Base-by-base conservation (phyloP, 1,140 invertebrate genomes). In the Drosophila seguyi region DNA sequence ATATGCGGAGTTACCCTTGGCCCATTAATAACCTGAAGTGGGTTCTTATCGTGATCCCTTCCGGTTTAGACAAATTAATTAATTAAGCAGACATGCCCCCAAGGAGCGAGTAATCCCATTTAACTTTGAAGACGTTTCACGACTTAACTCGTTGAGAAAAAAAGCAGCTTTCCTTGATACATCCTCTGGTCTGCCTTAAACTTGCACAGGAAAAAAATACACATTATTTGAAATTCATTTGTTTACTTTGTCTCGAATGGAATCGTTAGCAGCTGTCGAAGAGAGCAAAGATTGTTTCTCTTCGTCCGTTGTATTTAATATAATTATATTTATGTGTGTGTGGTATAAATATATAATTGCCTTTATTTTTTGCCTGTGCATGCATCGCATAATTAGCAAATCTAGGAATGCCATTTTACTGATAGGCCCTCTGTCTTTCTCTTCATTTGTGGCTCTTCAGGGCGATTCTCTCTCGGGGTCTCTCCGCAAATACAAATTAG, bases 401-500 rank as follows among this genome's bases (percentile, higher is more conserved):
- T 59, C 74, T 82, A 47, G 57, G 48, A 63, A 61, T 68, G 62
- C 42, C 45, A 22, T 58, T 57, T 36, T 6, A 39, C 44, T 44
- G 75, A 58, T 61, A 47, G 52, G 34, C 34, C 41, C 27, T 36
- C 58, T 41, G 16, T n/a, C 58, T 56, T 31, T 22, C 45, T 61
- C 75, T 66, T 57, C 27, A 14, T 41, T 7, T 47, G 25, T n/a
- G 45, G 38, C 55, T 48, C 34, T 22, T 29, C 16, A 25, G 6
- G 22, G 27, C 36, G 18, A 14, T 52, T 44, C 27, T 55, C 56
- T 60, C 25, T 67, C 29, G 16, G 29, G 34, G 61, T 44, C 61
- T 73, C 63, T 75, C 34, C n/a, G 27, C 66, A 68, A 79, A 87
- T 82, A 86, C 69, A 86, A 86, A 86, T 86, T 86, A 87, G 66